These are phyloP conservation scores for Ceratina japonica DNA, from an alignment of 1,140 invertebrate species.

Conservation along the genomic window DNA sequence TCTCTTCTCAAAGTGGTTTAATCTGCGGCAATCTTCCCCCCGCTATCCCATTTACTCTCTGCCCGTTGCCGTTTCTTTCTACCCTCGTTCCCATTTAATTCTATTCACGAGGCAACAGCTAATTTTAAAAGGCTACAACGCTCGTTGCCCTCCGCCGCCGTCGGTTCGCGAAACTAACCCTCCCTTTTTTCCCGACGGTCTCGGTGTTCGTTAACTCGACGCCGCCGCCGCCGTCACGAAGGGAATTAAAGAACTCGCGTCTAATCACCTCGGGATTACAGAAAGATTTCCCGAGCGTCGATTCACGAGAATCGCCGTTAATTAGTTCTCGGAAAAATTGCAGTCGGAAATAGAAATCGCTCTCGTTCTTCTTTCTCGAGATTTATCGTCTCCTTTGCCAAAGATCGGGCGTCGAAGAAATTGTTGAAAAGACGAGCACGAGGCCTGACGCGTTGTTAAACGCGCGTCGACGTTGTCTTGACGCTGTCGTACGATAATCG, in stretches of 20 bases:
- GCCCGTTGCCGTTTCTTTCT: not conserved
- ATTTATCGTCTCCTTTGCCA: too few relatives aligned
- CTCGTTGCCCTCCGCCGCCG: not conserved
- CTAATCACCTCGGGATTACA: not conserved
- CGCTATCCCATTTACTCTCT: not conserved
- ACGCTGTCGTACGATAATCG: conserved; percentile 12
- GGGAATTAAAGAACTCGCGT: not conserved
- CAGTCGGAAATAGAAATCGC: too few relatives aligned
- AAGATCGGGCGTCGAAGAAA: not conserved
- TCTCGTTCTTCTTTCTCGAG: too few relatives aligned
- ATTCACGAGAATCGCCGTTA: not conserved
- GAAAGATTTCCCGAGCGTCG: not conserved
- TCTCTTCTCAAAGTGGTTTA: conserved; percentile 27
- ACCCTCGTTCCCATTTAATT: conserved; percentile 17
- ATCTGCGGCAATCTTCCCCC: conserved; percentile 14
- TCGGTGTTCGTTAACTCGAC: conserved; percentile 1
- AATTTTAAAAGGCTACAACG: conserved; percentile 28
- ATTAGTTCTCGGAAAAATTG: not conserved
- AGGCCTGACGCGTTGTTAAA: not conserved
- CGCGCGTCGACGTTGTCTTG: conserved; percentile 9
- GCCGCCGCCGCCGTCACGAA: too few relatives aligned
- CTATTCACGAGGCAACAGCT: conserved; percentile 27
- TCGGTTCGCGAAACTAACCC: not conserved
- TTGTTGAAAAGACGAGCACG: not conserved
- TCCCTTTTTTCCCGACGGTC: not conserved